Conservation (phyloP, 2,888 invertebrate species). For the Merodon equestris region DNA sequence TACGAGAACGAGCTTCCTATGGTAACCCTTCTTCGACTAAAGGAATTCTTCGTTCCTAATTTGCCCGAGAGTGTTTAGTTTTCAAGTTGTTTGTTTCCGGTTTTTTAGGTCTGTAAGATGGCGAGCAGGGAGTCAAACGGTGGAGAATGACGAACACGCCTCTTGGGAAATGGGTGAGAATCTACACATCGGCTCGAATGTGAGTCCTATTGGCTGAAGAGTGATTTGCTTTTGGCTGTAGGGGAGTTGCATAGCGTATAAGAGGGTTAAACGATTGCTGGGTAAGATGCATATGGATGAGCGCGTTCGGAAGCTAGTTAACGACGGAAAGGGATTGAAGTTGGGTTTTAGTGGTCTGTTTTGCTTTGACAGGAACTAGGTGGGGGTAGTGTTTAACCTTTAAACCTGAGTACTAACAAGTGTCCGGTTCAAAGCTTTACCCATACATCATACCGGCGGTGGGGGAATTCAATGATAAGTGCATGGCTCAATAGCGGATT, state of each 20-base stretch:
- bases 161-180: slow-evolving; percentile 35
- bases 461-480: no score
- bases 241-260: slow-evolving; percentile 13
- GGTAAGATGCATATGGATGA: slow-evolving; percentile 8
- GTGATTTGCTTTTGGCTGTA: neutral
- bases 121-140: slow-evolving; percentile 54
- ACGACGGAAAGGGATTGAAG: no score
- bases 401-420: no score
- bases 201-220: slow-evolving; percentile 39
- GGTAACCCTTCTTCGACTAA: slow-evolving; percentile 46
- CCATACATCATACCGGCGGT: no score
- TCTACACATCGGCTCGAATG: neutral
- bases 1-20: slow-evolving; percentile 8
- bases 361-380: no score
- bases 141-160: slow-evolving; percentile 54
- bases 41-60: slow-evolving; percentile 46
- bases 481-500: no score
- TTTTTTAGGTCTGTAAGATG: slow-evolving; percentile 57
- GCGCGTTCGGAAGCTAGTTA: neutral
- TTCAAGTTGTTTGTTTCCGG: slow-evolving; percentile 67
- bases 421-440: no score
- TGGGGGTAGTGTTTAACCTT: no score
- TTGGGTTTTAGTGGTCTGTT: no score
- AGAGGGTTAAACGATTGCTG: slow-evolving; percentile 12
- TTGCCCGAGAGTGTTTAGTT: slow-evolving; percentile 56